Base-by-base conservation (phyloP, 1,140 invertebrate genomes). In the Lepidurus couesii region DNA sequence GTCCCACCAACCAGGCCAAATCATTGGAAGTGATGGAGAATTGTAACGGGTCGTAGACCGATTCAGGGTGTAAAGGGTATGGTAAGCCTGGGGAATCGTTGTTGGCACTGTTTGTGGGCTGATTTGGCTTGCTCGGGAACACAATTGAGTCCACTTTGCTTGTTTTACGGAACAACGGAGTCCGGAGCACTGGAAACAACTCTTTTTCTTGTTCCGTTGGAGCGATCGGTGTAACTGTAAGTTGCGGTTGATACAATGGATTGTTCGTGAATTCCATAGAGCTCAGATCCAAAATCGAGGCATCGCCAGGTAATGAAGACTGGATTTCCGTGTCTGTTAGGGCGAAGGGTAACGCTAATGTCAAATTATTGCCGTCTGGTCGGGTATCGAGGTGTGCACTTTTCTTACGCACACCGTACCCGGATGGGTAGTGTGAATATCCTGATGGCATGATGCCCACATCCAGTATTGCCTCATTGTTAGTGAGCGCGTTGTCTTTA, bases 1-100 rank as follows among this genome's bases (percentile, higher is more conserved):
- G 53, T 65, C 53, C 53, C 6, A 65, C 53, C 3, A 65, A 16
- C 53, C 53, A 65, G 16, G 53, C 53, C 53, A 65, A 65, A 16
- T 75, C 80, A 74, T 53, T 81, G 77, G 44, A 80, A 78, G 42
- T 78, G 47, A 80, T 78, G 77, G 34, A 74, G 77, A 53, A 80
- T 80, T 24, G 81, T 79, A 16, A 77, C 74, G 75, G 80, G 81
- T 21, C 80, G 42, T 42, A 80, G 44, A 76, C 74, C 44, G 7
- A 74, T 75, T 21, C 65, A 13, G 78, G 80, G 81, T 11, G 81
- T 79, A 79, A 79, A 78, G 74, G 79, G 80, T 65, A 78, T 76
- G 16, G 78, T 76, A 74, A 45, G 75, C 53, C 75, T 21, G 74
- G 74, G n/a, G 79, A 44, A 34, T 65, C 53, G 53, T 65, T 65